Evolutionary conservation across 2,797 vertebrate species (phyloP), one percentile per base, ranked within the genome.

Genomic region (Melopsittacus undulatus): DNA sequence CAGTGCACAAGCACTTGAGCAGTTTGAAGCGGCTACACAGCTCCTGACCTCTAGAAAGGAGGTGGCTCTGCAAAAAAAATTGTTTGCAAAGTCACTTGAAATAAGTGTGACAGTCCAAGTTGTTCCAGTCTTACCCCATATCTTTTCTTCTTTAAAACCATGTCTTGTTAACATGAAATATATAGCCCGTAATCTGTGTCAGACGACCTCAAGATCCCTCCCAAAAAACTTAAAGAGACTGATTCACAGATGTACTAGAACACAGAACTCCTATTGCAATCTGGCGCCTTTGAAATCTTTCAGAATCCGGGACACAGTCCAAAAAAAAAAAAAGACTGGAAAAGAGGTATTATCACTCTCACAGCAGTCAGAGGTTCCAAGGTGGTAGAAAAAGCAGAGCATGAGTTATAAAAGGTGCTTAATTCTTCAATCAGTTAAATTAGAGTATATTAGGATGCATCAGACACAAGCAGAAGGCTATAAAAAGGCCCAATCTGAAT

Each of bases 221-320:
- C 79, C 72, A 45, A 91, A 94, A 80, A 92, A 13, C 32, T 82
- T 83, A 62, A 83, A 83, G 90, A 87, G 92, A 22, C 89, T 70
- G 89, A 92, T 91, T 95, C 92, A 94, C 90, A 95, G 92, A 96
- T 82, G 88, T 54, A 94, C 78, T 90, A 90, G 86, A 95, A 95
- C 85, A 95, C 59, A 93, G 63, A 89, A 95, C 92, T 80, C 90
- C 40, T 83, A 74, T 64, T 94, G 90, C 94, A 95, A 95, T 95
- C 96, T 93, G 94, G 90, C 26, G 36, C 94, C 86, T 95, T 95
- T 34, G 22, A 14, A 94, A 95, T 94, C 93, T 94, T 76, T 61
- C 67, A 89, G 83, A 90, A 92, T 80, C 88, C 56, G 24, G 94
- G 95, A 84, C 81, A 45, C 3, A 51, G 76, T 87, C 84, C 90